phyloP scores from a whole-genome alignment of 2,888 invertebrate genomes.

The Sphaeridia pumilis region DNA sequence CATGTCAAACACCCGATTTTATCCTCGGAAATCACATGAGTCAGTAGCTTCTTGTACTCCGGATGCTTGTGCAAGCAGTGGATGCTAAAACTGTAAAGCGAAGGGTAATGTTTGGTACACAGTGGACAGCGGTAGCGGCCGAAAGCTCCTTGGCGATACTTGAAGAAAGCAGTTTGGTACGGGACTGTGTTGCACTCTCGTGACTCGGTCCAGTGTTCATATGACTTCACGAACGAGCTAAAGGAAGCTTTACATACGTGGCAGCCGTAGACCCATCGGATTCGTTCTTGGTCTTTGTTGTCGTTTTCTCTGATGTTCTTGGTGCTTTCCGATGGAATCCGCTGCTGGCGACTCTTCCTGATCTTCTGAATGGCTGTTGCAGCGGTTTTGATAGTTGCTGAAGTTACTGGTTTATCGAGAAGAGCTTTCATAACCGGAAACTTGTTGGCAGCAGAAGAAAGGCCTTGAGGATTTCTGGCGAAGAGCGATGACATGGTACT shows the following conservation, averaged over 20 bases:
- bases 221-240: not conserved
- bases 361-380: too few relatives aligned
- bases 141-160: conserved; percentile 1
- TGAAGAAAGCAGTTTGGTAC: not conserved
- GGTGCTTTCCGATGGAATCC: too few relatives aligned
- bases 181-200: not conserved
- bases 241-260: not conserved
- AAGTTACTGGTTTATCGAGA: too few relatives aligned
- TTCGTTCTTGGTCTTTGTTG: not conserved
- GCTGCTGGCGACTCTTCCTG: too few relatives aligned
- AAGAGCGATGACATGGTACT: too few relatives aligned
- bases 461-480: too few relatives aligned
- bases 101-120: not conserved
- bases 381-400: too few relatives aligned
- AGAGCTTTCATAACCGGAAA: too few relatives aligned
- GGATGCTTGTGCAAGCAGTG: conserved; percentile 3
- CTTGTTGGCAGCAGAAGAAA: too few relatives aligned
- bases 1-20: conserved; percentile 1
- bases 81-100: not conserved
- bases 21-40: conserved; percentile 5
- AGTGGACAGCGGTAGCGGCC: not conserved
- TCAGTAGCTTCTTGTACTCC: not conserved
- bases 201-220: not conserved
- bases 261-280: conserved; percentile 7
- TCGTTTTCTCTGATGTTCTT: too few relatives aligned